A percentile compares a stretch with the other conserved stretches of the same genome.
Conservation (phyloP, 1,140 invertebrate genomes). For the Drosophila ironensis region DNA sequence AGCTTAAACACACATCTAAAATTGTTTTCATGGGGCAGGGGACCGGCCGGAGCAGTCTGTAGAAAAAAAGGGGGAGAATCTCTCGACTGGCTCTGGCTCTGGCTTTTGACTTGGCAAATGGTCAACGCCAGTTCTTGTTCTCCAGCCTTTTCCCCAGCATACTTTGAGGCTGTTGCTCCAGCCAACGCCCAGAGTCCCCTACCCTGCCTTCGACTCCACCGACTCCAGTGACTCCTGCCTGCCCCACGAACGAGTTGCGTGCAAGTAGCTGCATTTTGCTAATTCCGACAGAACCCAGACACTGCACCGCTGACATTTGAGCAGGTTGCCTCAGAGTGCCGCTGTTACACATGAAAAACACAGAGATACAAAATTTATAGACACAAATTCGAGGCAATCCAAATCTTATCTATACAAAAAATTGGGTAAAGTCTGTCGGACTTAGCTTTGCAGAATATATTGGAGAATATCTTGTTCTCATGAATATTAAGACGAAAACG, state of each 20-base stretch:
- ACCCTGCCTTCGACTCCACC: constrained; percentile 5
- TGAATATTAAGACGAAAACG: background rate
- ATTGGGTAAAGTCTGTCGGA: too few species aligned
- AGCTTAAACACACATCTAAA: constrained; percentile 54
- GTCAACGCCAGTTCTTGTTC: constrained; percentile 40
- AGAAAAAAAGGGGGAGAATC: constrained; percentile 25
- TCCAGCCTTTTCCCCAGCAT: constrained; percentile 28
- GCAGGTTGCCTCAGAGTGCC: constrained; percentile 23
- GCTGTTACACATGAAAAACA: background rate
- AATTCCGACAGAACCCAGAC: constrained; percentile 55
- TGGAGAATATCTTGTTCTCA: background rate
- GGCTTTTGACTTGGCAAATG: constrained; percentile 59
- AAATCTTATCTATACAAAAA: too few species aligned
- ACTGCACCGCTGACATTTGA: constrained; percentile 54
- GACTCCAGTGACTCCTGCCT: background rate
- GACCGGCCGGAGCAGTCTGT: constrained; percentile 1
- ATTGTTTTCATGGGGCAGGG: constrained; percentile 9
- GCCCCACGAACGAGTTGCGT: constrained; percentile 52
- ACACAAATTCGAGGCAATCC: too few species aligned
- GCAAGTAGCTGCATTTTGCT: constrained; percentile 75
- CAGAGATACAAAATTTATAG: too few species aligned
- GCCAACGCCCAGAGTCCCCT: constrained; percentile 58
- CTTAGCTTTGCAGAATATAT: too few species aligned
- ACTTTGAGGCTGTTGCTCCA: constrained; percentile 62
- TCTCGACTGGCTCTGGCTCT: constrained; percentile 39